Evolutionary conservation across 2,797 vertebrate genomes (phyloP).

Genomic region (Leuciscus waleckii): DNA sequence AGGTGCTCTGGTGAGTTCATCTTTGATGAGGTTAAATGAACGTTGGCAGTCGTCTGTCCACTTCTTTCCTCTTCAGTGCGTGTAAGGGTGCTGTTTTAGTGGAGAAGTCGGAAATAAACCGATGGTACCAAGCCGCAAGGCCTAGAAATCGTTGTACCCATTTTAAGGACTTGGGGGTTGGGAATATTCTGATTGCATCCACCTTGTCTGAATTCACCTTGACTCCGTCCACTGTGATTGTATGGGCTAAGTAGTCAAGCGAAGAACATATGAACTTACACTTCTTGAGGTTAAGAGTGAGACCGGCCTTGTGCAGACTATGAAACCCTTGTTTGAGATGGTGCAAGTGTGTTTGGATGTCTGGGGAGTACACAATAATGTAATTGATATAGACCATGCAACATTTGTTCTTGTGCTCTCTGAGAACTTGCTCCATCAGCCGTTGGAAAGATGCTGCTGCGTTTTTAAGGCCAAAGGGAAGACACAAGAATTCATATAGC

Average conservation of each 20-base stretch:
- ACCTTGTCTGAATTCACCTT: not conserved
- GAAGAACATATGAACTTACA: not conserved
- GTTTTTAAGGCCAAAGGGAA: not conserved
- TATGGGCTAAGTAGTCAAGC: not conserved
- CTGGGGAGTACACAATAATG: not conserved
- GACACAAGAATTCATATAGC: not conserved
- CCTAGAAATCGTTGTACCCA: not conserved
- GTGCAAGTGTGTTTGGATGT: not conserved
- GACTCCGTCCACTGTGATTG: not conserved
- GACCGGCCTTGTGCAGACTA: not conserved
- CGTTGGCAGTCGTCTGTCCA: not conserved
- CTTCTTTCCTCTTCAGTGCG: not conserved
- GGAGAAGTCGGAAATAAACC: not conserved
- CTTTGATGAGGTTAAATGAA: not conserved
- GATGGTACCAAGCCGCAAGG: not conserved
- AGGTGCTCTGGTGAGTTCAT: not conserved
- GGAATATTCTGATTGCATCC: not conserved
- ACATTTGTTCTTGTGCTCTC: not conserved
- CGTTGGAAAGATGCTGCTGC: not conserved
- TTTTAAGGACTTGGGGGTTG: not conserved
- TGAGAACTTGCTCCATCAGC: not conserved
- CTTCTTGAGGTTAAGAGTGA: not conserved
- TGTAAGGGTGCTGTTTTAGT: not conserved
- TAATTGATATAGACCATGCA: not conserved
- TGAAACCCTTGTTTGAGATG: not conserved